Percentiles rank a stretch among this genome's conserved stretches.
phyloP scores from a whole-genome alignment of 2,888 invertebrate species.

The Noctuana brunneofusca region DNA sequence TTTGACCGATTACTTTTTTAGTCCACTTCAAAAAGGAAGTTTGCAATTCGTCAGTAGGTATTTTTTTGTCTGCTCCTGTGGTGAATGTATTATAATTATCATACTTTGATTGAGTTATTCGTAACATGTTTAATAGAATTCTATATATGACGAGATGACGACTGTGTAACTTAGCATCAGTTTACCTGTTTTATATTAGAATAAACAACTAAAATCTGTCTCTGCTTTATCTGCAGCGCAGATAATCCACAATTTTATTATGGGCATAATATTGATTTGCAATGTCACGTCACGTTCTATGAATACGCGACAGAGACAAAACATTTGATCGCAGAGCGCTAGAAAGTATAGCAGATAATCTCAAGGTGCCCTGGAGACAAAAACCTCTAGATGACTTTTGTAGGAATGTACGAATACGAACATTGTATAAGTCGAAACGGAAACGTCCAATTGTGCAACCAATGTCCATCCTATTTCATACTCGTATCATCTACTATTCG shows the following conservation, averaged over 20 bases:
- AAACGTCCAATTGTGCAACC: conserved; percentile 18
- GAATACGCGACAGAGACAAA: conserved; percentile 28
- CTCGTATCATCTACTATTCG: background rate
- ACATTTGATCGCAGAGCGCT: conserved; percentile 17
- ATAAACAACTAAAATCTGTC: no score
- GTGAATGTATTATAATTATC: no score
- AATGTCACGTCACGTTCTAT: conserved; percentile 16
- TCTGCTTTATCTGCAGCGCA: background rate
- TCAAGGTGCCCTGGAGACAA: conserved; percentile 24
- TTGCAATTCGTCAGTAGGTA: no score
- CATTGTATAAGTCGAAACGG: conserved; percentile 15
- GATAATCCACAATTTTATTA: background rate
- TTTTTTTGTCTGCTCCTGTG: no score
- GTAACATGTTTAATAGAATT: no score
- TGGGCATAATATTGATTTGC: conserved; percentile 14
- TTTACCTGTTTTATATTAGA: no score
- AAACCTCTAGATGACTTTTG: conserved; percentile 9
- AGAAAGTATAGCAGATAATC: conserved; percentile 20
- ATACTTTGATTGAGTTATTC: no score
- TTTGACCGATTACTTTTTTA: no score
- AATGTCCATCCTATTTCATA: background rate
- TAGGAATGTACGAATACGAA: conserved; percentile 2
- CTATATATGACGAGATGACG: no score
- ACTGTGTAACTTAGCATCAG: no score
- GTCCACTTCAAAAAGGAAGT: no score